Conservation (phyloP, 2,113 vertebrate species). For the Chiloscyllium plagiosum region DNA sequence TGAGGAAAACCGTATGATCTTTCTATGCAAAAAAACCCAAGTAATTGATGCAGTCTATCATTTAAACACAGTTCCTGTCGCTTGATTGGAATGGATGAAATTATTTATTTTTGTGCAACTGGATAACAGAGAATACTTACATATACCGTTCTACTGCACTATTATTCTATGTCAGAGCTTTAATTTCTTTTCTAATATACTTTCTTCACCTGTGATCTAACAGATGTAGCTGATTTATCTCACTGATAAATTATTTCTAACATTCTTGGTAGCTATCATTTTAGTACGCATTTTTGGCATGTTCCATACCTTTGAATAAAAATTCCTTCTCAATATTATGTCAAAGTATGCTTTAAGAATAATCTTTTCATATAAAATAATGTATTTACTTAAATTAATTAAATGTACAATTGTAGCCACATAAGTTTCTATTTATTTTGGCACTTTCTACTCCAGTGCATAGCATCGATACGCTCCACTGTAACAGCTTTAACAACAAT, state of each 20-base stretch:
- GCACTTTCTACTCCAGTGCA: not conserved
- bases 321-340: not conserved
- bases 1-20: not conserved
- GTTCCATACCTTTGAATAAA: not conserved
- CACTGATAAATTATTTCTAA: not conserved
- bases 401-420: not conserved
- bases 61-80: not conserved
- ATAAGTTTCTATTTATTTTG: not conserved
- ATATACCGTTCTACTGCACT: not conserved
- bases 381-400: not conserved
- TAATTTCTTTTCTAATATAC: not conserved
- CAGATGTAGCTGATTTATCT: not conserved
- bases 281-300: not conserved
- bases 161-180: not conserved
- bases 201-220: no score
- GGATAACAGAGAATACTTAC: not conserved
- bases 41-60: not conserved
- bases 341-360: not conserved
- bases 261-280: not conserved
- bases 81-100: not conserved
- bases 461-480: no score
- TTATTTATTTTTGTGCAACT: not conserved
- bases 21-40: not conserved
- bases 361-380: not conserved
- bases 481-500: not conserved